Evolutionary conservation across 2,113 vertebrate genomes (phyloP).

Genomic region (Eidolon helvum): DNA sequence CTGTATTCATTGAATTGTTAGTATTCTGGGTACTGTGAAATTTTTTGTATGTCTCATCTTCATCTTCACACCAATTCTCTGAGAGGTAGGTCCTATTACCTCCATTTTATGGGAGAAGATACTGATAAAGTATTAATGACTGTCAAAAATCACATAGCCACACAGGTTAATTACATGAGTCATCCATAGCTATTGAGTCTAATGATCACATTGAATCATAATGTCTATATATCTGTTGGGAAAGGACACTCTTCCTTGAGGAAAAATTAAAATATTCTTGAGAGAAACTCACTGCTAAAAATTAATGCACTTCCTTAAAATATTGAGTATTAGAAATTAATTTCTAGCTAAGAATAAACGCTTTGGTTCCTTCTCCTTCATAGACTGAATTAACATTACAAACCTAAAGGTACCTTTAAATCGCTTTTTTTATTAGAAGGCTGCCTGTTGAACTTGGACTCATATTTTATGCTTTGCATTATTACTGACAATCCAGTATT

Average conservation of each 20-base stretch:
- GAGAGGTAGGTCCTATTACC: neutral
- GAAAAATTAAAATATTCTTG: neutral
- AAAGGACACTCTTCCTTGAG: neutral
- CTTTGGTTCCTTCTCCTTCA: neutral
- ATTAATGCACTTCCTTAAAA: neutral
- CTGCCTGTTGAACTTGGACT: neutral
- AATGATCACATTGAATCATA: neutral
- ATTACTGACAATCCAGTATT: neutral
- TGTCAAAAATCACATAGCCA: neutral
- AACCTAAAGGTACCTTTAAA: neutral
- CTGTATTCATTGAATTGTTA: neutral
- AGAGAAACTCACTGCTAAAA: neutral
- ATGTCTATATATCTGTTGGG: neutral
- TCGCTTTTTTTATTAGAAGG: neutral
- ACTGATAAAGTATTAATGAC: neutral
- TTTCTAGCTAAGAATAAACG: neutral
- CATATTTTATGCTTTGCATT: neutral
- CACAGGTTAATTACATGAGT: neutral
- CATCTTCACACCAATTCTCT: neutral
- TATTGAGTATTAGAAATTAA: neutral
- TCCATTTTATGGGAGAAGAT: neutral
- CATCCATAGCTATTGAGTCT: neutral
- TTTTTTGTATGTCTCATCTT: neutral
- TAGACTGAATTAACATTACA: neutral
- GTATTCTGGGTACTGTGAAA: neutral